These are phyloP conservation scores for Sebastes steindachneri DNA, from an alignment of 2,797 vertebrate species.

Conservation along the genomic window DNA sequence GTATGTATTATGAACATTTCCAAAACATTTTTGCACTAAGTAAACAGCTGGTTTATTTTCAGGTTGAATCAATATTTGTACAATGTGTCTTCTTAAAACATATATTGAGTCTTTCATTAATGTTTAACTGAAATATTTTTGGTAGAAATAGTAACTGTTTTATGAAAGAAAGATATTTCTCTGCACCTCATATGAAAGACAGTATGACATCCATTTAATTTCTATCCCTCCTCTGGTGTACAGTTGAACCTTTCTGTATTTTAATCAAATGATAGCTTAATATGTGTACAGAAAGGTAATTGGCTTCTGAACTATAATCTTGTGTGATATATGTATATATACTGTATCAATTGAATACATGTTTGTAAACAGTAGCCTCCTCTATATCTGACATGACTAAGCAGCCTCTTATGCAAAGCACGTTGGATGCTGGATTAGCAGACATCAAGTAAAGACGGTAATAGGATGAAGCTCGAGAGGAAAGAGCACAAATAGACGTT, in stretches of 20 bases:
- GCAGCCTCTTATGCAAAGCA: conserved; percentile 36
- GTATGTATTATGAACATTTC: not conserved
- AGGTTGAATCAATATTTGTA: not conserved
- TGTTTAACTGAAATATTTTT: not conserved
- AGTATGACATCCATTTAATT: not conserved
- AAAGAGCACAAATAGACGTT: conserved; percentile 75
- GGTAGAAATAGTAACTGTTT: not conserved
- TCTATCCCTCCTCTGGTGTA: not conserved
- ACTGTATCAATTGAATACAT: not conserved
- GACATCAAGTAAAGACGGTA: conserved; percentile 73
- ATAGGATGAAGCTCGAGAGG: conserved; percentile 75
- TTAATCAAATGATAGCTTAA: not conserved
- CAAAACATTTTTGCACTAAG: not conserved
- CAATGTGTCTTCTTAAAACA: not conserved
- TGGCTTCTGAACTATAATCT: not conserved
- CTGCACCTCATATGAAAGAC: not conserved
- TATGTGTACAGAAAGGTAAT: not conserved
- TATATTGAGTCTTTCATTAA: not conserved
- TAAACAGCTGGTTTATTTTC: not conserved
- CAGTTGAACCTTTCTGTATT: not conserved
- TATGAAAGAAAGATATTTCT: not conserved
- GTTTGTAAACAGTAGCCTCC: not conserved
- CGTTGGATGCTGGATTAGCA: conserved; percentile 74
- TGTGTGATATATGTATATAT: not conserved
- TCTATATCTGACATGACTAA: conserved; percentile 25